Base-by-base conservation (phyloP, 2,888 invertebrate genomes). In the Alsophila aescularia region DNA sequence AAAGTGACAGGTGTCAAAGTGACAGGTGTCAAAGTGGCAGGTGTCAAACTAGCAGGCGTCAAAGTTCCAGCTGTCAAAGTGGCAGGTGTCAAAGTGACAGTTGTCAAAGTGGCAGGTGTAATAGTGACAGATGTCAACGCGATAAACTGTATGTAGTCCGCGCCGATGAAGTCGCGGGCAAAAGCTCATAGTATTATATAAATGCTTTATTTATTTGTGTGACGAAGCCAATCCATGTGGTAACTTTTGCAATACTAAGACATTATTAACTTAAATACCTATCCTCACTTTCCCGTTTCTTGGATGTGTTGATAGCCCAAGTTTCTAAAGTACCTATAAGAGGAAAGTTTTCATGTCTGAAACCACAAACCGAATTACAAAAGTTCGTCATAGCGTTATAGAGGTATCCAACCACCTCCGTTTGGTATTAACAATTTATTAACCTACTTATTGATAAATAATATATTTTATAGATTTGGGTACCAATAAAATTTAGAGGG, bases 271-370 rank as follows among this genome's bases (percentile, higher is more conserved):
- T 58, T 56, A 57, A 49, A 52, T 57, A 63, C 55, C 45, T 55
- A 55, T 40, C 54, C 49, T 48, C 47, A 50, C 40, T 62, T 58
- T 42, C 36, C 50, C 36, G 52, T 64, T 59, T 42, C 51, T 58
- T 51, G 52, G 49, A 59, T 58, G 54, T 49, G 55, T 59, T 62
- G 53, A 64, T 62, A 49, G 58, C 49, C 55, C 36, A 66, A 66
- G 64, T 64, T 64, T 66, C 37, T 63, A 58, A 24, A 1, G 24
- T 55, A 53, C 57, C 43, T 54, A 55, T 15, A 54, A 52, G 43
- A 52, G 10, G 37, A 18, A 60, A 62, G 54, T 64, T 64, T 64
- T 56, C 60, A 50, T 52, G 52, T 54, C 44, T 27, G 47, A 50
- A 56, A 60, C 52, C 44, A 58, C 47, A 56, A 60, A 58, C 45